Base-by-base conservation (phyloP, 2,113 vertebrate genomes). In the Columbina picui region DNA sequence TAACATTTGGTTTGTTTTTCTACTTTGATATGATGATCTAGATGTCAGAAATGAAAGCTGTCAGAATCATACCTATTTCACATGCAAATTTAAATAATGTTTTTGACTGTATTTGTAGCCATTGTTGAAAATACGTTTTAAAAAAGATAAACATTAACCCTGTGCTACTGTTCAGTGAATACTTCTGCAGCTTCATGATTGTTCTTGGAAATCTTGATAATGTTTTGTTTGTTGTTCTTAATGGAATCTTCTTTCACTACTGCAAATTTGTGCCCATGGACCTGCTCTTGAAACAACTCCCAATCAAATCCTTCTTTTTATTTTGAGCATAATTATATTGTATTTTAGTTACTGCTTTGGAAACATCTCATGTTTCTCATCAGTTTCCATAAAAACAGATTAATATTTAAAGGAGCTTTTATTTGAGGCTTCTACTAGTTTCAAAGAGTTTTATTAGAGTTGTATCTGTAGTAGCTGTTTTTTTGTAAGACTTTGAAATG, bases 301-400 rank as follows among this genome's bases (percentile, higher is more conserved):
- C 14, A 80, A 30, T 70, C 38, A 68, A 88, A 59, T 75, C 43
- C 32, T 91, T 67, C 64, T 88, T 85, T 95, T 96, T 83, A 80
- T 90, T 97, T 90, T 73, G 32, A 80, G 49, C 55, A 32, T 78
- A 70, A 87, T 94, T 91, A 74, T 45, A 26, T 77, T 90, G 43
- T 69, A 77, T 91, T 95, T 88, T 92, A 93, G 71, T 95, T 96
- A 92, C 70, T 74, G 67, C 59, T 95, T 50, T 90, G 71, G 63
- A 81, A 94, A 86, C 0, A 1, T 78, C 56, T 89, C 30, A 3
- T 85, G 47, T 88, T 91, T 87, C 71, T 78, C 83, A 83, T 80
- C 36, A 4, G 47, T 77, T 97, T 91, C 45, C 71, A 90, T 81
- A 96, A 95, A 75, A 93, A 91, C 29, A 91, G 90, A 86, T 80